Evolutionary conservation across 2,888 invertebrate genomes (phyloP), one percentile per base, ranked within the genome.

Genomic region (Auanema sp.): DNA sequence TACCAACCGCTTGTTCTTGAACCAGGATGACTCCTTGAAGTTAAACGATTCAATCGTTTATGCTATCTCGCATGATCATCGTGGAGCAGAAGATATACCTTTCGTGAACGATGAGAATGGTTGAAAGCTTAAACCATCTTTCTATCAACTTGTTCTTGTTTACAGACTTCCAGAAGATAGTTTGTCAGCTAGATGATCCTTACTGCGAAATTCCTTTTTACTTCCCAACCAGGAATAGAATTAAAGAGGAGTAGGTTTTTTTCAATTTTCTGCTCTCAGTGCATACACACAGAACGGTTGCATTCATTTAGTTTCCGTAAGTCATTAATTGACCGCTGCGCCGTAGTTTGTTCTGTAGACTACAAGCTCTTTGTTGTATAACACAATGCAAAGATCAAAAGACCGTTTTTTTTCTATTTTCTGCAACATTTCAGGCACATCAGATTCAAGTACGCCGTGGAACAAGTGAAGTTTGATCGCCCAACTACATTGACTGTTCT

Each of bases 71-170:
- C 71, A 72, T 24, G 77, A 77, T 42, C 66, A 67, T 51, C 62
- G 77, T 12, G 75, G 76, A 51, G 75, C 75, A 5, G 72, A 68
- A 49, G 77, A 77, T 53, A 77, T 77, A 64, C 77, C 77, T 14
- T 73, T 76, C 42, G 77, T 77, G 6, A 68, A 60, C 42, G 52
- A 52, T 5, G 75, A 76, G 54, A 44, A 57, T 6, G 65, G 65
- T 55, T 25, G 16, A 21, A 24, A 16, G 52, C 11, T 47, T n/a
- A n/a, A n/a, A n/a, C 23, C 8, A 21, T 24, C 8, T 18, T n/a
- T 21, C 18, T 5, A 21, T 41, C 14, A 58, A 23, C 18, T 11
- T 8, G 24, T 58, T 52, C 14, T 52, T n/a, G 1, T 25, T 40
- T 64, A 41, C 3, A 57, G 69, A 69, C 50, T 69, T 69, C 33